Base-by-base conservation (phyloP, 2,888 invertebrate species). In the Aquatica leii region DNA sequence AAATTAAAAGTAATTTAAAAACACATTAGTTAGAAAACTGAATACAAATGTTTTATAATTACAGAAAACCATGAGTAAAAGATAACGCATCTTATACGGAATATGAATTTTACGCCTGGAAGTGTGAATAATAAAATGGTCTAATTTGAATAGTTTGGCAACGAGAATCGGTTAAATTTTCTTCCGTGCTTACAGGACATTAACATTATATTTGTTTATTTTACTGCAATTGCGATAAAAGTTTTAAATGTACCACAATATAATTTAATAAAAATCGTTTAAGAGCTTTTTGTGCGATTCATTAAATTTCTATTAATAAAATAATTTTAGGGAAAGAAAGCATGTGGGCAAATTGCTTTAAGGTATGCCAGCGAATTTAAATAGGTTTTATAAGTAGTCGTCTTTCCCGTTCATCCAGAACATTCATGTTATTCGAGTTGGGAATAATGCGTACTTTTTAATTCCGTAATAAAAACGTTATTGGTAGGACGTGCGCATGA, bases 331-430 rank as follows among this genome's bases (percentile, higher is more conserved):
- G 24, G 24, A 24, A 24, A 6, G 24, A 6, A 24, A 24, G 24
- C 24, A 24, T 24, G 24, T 24, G 24, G 54, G 55, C 55, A 59
- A 63, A 59, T 63, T 53, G 63, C 56, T 56, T 64, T 49, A 69
- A 71, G 66, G 78, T 79, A 77, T 80, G 80, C 78, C 77, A 78
- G 78, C 79, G 80, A 80, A 80, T 80, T 80, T 80, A 79, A 76
- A 80, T 79, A 72, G 74, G 69, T 73, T 76, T 75, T 73, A 74
- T 61, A 46, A 61, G 58, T 6, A 24, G 24, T 35, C 20, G 50
- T 40, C 58, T 54, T 54, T 37, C 40, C 43, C 54, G 49, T 55
- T 57, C 57, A 52, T 40, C 57, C 20, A 31, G 46, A 50, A 49
- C 20, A 37, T 24, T 46, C 55, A 49, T 57, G 53, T 61, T 62